Evolutionary conservation across 2,113 vertebrate genomes (phyloP), one percentile per base, ranked within the genome.

Genomic region (Aldabrachelys gigantea): DNA sequence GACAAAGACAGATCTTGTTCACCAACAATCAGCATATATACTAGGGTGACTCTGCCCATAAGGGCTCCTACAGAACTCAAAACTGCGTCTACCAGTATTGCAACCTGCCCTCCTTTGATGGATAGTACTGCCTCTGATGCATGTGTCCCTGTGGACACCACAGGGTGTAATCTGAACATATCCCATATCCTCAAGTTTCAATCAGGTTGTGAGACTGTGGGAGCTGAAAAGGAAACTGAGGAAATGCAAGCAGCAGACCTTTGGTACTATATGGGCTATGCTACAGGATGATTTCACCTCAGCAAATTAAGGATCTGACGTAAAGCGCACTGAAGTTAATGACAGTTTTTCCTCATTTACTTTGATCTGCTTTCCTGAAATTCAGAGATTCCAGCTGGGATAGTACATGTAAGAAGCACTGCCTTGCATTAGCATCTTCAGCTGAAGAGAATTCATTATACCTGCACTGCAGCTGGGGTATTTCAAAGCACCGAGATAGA

Each of bases 321-420:
- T 1, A 1, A 5, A 9, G 38, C 1, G 4, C 22, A 38, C 44
- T 4, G 1, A 22, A 47, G 27, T 54, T 81, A 22, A 50, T 38
- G 82, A 41, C 3, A 8, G 14, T 19, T 56, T 22, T 24, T 87
- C 72, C n/a, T 38, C 59, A 56, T 53, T 31, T 3, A 12, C 24
- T 16, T 47, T 14, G 65, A 52, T 53, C 25, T 13, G 49, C 38
- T 38, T 56, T 52, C 5, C 49, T n/a, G 27, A 78, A 65, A 21
- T 59, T n/a, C 1, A 72, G 0, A 84, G 72, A 35, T 2, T 8
- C 19, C 35, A 6, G 13, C 10, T 2, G 24, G 17, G 16, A 65
- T 62, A 11, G 16, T 4, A 16, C 44, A 24, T 0, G 0, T 1
- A 0, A 82, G 31, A 10, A 47, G 3, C 0, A 16, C 80, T 22